Percentiles rank a stretch among this genome's conserved stretches.
These are phyloP conservation scores for Cetonia aurata DNA, from an alignment of 2,888 invertebrate species.

Conservation along the genomic window DNA sequence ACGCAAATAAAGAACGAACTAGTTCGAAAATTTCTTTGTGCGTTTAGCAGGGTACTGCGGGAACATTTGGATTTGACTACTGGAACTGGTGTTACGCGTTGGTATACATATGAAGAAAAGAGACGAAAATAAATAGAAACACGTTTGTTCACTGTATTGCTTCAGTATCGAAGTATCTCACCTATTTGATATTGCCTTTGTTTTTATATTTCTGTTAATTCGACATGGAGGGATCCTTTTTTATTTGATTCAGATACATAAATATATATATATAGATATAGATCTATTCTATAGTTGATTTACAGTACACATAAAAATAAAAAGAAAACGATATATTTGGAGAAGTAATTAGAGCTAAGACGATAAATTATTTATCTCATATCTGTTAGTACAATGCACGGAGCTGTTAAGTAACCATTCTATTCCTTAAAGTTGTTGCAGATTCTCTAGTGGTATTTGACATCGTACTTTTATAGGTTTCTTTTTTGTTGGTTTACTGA, in stretches of 20 bases:
- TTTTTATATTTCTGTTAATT: neutral
- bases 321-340: too few relatives aligned
- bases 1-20: conserved; percentile 24
- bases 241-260: neutral
- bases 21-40: conserved; percentile 28
- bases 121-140: conserved; percentile 14
- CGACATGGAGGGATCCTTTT: neutral
- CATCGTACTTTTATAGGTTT: too few relatives aligned
- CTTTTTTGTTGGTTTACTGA: too few relatives aligned
- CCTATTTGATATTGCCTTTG: neutral
- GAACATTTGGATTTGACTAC: conserved; percentile 1
- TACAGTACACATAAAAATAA: too few relatives aligned
- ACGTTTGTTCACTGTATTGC: neutral
- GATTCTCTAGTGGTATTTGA: too few relatives aligned
- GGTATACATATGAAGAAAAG: conserved; percentile 6
- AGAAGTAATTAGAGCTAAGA: too few relatives aligned
- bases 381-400: too few relatives aligned
- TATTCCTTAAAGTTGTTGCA: too few relatives aligned
- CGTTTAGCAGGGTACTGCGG: neutral
- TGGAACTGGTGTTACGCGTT: neutral
- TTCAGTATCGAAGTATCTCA: neutral
- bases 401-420: too few relatives aligned
- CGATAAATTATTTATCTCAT: too few relatives aligned
- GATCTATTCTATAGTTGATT: too few relatives aligned
- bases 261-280: too few relatives aligned